A percentile compares a stretch with the other conserved stretches of the same genome.
Conservation (phyloP, 1,140 invertebrate genomes). For the Episyrphus balteatus region DNA sequence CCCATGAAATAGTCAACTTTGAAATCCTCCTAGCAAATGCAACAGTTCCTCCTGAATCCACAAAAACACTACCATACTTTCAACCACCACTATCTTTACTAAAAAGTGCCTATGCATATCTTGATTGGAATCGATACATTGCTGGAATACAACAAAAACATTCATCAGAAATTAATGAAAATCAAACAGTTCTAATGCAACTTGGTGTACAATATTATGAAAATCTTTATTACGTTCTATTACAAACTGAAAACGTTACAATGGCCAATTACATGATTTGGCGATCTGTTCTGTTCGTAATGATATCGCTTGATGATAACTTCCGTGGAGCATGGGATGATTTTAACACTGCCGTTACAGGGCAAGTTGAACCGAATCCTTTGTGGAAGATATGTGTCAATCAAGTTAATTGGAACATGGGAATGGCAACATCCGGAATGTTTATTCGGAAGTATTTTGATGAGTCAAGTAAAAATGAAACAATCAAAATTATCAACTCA, state of each 20-base stretch:
- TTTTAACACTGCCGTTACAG: slow-evolving; percentile 17
- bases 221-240: slow-evolving; percentile 15
- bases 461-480: background rate
- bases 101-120: slow-evolving; percentile 7
- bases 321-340: slow-evolving; percentile 2
- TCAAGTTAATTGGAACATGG: no score
- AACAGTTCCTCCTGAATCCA: slow-evolving; percentile 4
- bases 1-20: slow-evolving; percentile 20
- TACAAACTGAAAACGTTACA: slow-evolving; percentile 9
- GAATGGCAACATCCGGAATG: no score
- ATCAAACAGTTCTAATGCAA: slow-evolving; percentile 11
- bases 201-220: slow-evolving; percentile 11
- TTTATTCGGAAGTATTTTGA: no score
- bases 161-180: slow-evolving; percentile 11
- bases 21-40: slow-evolving; percentile 21
- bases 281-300: no score
- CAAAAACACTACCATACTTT: no score
- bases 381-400: slow-evolving; percentile 19
- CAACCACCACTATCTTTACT: slow-evolving; percentile 7
- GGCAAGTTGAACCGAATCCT: slow-evolving; percentile 11
- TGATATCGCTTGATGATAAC: slow-evolving; percentile 13
- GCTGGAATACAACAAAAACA: slow-evolving; percentile 10
- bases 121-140: slow-evolving; percentile 13
- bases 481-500: background rate
- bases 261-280: slow-evolving; percentile 27